Conservation (phyloP, 92 coral and sea anemone species). For the Porites rus region DNA sequence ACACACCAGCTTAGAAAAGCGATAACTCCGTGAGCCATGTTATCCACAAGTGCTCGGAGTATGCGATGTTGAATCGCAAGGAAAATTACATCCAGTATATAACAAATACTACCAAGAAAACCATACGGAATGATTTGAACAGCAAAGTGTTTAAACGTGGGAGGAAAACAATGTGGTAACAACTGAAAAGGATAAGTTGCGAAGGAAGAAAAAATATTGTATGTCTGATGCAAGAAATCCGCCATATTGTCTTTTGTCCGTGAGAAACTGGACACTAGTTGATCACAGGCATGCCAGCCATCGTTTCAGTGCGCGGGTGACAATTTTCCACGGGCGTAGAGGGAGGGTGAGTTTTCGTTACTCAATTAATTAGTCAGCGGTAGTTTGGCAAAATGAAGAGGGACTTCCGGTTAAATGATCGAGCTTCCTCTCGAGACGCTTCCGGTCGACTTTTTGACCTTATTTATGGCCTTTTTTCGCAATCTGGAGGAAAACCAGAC, state of each 20-base stretch:
- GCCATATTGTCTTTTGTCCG: conserved; percentile 14
- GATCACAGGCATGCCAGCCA: no score
- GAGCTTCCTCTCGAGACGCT: no score
- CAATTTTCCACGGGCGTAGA: no score
- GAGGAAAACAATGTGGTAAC: not conserved
- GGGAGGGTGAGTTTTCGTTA: no score
- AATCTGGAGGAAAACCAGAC: no score
- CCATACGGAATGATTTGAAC: conserved; percentile 1
- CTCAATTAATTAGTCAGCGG: no score
- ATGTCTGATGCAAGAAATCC: not conserved
- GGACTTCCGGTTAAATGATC: no score
- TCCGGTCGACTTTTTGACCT: no score
- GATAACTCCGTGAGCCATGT: conserved; percentile 77
- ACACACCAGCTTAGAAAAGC: conserved; percentile 83
- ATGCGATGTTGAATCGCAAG: not conserved
- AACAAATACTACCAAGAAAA: conserved; percentile 30
- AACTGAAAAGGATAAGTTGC: not conserved
- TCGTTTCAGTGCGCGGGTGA: no score
- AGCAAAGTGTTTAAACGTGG: not conserved
- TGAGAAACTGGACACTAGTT: not conserved
- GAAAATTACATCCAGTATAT: conserved; percentile 7
- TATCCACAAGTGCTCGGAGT: conserved; percentile 75
- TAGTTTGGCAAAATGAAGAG: no score
- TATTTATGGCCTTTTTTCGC: no score
- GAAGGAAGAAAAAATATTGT: not conserved